phyloP scores from a whole-genome alignment of 2,113 vertebrate genomes.

The Psammodynastes pulverulentus region DNA sequence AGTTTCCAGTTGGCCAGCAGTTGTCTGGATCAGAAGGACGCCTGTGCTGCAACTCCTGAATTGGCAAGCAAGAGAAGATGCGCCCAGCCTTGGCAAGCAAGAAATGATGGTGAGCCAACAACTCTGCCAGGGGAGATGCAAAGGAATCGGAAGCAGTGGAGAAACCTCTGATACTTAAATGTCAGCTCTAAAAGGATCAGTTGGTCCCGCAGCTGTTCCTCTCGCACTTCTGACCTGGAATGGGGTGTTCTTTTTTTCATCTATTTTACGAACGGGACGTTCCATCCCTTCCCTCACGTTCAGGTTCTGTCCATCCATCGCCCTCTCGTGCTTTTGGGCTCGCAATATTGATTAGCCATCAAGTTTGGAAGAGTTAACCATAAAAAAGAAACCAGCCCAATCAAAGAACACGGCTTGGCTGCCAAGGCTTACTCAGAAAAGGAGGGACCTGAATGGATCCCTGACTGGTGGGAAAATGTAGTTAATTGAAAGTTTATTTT shows the following conservation, averaged over 20 bases:
- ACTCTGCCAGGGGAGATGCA: no score
- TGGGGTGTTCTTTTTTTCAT: background rate
- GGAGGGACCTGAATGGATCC: no score
- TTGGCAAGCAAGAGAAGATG: no score
- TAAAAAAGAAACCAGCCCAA: background rate
- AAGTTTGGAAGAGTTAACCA: background rate
- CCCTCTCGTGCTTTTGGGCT: background rate
- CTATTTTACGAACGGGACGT: background rate
- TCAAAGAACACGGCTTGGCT: background rate
- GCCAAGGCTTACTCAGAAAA: background rate
- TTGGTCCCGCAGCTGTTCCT: background rate
- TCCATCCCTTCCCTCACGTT: background rate
- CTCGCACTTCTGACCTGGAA: background rate
- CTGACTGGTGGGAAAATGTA: background rate
- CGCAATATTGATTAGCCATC: background rate
- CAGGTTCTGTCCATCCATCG: background rate
- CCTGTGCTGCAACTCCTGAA: background rate
- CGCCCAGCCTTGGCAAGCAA: no score
- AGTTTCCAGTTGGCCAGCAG: background rate
- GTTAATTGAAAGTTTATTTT: background rate
- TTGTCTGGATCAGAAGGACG: background rate
- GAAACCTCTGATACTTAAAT: background rate
- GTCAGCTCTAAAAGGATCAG: background rate
- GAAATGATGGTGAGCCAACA: background rate
- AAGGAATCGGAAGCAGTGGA: no score